Percentiles rank a stretch among this genome's conserved stretches.
Evolutionary conservation across 2,113 vertebrate genomes (phyloP).

Genomic region (Psammodynastes pulverulentus): DNA sequence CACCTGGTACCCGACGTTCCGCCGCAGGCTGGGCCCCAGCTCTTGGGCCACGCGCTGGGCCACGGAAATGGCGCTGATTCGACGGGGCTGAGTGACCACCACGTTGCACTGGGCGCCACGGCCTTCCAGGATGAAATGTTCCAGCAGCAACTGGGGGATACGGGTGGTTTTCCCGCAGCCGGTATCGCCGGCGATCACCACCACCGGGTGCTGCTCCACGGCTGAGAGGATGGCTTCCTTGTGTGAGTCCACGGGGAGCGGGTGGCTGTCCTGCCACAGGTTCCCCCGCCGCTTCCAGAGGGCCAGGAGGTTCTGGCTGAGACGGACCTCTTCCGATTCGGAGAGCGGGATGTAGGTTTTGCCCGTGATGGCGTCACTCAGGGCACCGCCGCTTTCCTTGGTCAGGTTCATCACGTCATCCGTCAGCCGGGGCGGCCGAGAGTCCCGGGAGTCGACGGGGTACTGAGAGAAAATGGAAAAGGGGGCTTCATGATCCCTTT

Average conservation of each 20-base stretch:
- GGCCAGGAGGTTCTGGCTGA: conserved; percentile 74
- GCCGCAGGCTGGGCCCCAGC: conserved; percentile 82
- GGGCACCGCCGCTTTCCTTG: conserved; percentile 64
- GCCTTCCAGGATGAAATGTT: conserved; percentile 77
- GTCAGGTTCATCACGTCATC: conserved; percentile 73
- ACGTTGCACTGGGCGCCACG: conserved; percentile 85
- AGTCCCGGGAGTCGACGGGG: conserved; percentile 71
- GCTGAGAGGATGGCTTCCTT: conserved; percentile 78
- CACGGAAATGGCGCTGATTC: conserved; percentile 94
- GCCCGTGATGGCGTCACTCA: conserved; percentile 85
- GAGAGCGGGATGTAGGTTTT: conserved; percentile 74
- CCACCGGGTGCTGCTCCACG: conserved; percentile 80
- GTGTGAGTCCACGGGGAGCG: conserved; percentile 85
- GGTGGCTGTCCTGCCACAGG: conserved; percentile 62
- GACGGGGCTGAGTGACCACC: conserved; percentile 89
- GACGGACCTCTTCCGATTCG: conserved; percentile 63
- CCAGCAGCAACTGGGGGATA: conserved; percentile 90
- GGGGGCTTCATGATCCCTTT: too few relatives aligned
- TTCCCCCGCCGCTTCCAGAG: conserved; percentile 77
- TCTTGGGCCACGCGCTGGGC: conserved; percentile 89
- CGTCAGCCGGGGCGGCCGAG: conserved; percentile 55
- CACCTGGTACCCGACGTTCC: conserved; percentile 91
- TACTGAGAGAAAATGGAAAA: conserved; percentile 71
- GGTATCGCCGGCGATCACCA: conserved; percentile 91
- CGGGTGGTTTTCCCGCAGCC: conserved; percentile 96